Conservation (phyloP, 2,113 vertebrate genomes). For the Colaptes auratus region DNA sequence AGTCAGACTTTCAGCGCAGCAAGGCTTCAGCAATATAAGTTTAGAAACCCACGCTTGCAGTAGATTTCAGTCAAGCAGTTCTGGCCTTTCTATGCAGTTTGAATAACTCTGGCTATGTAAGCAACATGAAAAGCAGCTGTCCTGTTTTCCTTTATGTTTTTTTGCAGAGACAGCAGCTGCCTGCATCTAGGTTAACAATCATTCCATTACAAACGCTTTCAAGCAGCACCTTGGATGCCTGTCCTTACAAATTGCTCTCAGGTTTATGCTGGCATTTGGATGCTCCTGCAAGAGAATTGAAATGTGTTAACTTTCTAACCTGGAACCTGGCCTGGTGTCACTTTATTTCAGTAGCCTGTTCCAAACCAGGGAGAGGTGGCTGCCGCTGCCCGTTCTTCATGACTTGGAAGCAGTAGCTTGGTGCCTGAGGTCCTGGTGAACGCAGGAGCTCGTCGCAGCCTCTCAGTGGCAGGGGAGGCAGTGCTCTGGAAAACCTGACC, state of each 20-base stretch:
- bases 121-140: slow-evolving; percentile 20
- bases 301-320: not conserved
- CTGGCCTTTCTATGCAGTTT: slow-evolving; percentile 47
- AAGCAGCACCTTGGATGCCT: not conserved
- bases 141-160: not conserved
- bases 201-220: slow-evolving; percentile 3
- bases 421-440: slow-evolving; percentile 3
- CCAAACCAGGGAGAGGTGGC: not conserved
- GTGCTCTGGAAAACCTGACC: slow-evolving; percentile 10
- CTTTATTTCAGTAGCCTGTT: not conserved
- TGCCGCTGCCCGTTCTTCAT: not conserved
- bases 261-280: not conserved
- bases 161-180: not conserved
- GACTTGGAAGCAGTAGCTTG: not conserved
- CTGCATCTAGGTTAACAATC: not conserved
- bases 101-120: not conserved
- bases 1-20: slow-evolving; percentile 33
- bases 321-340: not conserved
- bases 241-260: not conserved
- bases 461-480: slow-evolving; percentile 8
- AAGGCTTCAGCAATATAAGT: slow-evolving; percentile 55
- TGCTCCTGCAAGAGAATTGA: not conserved
- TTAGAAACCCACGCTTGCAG: slow-evolving; percentile 35
- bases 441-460: not conserved
- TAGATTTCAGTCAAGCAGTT: slow-evolving; percentile 31